Percentiles rank a stretch among this genome's conserved stretches.
Conservation (phyloP, 2,888 invertebrate genomes). For the Rhaphigaster nebulosa region DNA sequence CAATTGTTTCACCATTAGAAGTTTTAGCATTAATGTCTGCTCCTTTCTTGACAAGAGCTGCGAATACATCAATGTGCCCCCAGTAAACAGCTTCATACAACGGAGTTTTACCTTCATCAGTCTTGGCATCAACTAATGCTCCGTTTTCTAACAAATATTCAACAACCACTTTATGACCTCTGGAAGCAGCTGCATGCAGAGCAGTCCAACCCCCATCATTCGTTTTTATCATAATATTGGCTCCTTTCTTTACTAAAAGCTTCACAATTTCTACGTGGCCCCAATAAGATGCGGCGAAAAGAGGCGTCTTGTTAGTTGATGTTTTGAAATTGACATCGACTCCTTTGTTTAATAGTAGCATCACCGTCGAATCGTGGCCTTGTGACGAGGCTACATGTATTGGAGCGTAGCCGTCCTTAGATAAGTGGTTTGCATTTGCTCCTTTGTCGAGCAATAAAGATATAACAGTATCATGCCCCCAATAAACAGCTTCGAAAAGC, state of each 20-base stretch:
- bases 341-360: neutral
- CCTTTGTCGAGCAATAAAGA: conserved; percentile 1
- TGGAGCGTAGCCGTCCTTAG: neutral
- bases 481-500: conserved; percentile 23
- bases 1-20: neutral
- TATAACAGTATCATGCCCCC: neutral
- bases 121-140: neutral
- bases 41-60: neutral
- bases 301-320: neutral
- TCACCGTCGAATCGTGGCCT: neutral
- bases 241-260: neutral
- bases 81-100: neutral
- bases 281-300: neutral
- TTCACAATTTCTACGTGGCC: neutral
- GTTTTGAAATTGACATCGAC: conserved; percentile 18
- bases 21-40: conserved; percentile 19
- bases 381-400: neutral
- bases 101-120: conserved; percentile 7
- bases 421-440: neutral
- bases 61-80: neutral
- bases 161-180: neutral
- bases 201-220: conserved; percentile 9
- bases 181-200: conserved; percentile 18
- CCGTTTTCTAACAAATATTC: conserved; percentile 7
- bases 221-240: neutral